Conservation (phyloP, 2,113 vertebrate genomes). For the Melanerpes aurifrons region DNA sequence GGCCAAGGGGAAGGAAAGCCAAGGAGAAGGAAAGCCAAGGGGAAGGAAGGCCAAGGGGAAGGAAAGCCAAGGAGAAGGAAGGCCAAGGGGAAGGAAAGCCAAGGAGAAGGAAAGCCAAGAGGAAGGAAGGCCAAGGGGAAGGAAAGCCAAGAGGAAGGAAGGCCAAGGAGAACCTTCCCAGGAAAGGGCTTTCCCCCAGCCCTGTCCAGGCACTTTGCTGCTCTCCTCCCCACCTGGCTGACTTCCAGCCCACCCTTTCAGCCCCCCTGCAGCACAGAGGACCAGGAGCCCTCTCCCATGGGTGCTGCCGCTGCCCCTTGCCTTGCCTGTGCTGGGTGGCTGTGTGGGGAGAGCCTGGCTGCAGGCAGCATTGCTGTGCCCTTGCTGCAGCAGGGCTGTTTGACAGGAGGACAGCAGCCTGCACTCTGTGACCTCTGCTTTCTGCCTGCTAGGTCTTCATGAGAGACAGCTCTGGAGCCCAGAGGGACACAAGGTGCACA, state of each 20-base stretch:
- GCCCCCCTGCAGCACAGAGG: rapidly evolving
- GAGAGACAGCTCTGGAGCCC: slow-evolving; percentile 44
- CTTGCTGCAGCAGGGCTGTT: not conserved
- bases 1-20: too few relatives aligned
- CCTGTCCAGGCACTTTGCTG: not conserved
- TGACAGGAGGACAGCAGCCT: not conserved
- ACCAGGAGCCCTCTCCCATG: too few relatives aligned
- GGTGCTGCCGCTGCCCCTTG: not conserved
- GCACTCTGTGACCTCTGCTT: not conserved
- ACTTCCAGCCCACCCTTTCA: not conserved
- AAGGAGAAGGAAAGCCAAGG: too few relatives aligned
- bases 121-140: not conserved
- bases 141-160: not conserved
- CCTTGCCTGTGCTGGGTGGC: not conserved
- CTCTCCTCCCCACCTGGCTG: not conserved
- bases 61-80: too few relatives aligned
- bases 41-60: not conserved
- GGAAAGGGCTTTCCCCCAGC: not conserved
- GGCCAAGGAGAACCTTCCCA: not conserved
- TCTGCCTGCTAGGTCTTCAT: slow-evolving; percentile 49
- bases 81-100: too few relatives aligned
- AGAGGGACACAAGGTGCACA: not conserved
- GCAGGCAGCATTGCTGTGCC: not conserved
- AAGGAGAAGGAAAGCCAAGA: too few relatives aligned
- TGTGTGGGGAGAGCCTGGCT: not conserved